Evolutionary conservation across 2,113 vertebrate species (phyloP).

Genomic region (Hystrix brachyura): DNA sequence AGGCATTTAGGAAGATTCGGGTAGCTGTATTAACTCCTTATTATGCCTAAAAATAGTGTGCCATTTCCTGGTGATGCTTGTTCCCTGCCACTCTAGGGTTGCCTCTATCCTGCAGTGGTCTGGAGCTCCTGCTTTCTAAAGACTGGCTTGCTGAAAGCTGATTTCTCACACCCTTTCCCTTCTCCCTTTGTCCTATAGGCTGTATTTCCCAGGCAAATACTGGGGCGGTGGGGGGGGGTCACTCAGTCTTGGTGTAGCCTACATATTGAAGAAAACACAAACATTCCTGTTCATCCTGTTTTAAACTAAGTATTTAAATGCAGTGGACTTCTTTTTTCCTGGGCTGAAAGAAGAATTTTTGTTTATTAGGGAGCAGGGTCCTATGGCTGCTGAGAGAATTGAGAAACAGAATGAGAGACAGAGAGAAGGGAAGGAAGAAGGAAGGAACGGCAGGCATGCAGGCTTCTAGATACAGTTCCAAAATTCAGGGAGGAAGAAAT

Average conservation of each 20-base stretch:
- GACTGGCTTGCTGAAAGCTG: conserved; percentile 48
- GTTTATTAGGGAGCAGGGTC: not conserved
- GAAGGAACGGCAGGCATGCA: not conserved
- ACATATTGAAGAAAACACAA: conserved; percentile 55
- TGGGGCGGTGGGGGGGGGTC: not conserved
- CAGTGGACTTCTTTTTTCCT: not conserved
- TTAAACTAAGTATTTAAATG: conserved; percentile 52
- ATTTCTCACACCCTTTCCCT: not conserved
- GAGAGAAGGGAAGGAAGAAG: not conserved
- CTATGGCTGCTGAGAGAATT: conserved; percentile 11
- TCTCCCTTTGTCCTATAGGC: not conserved
- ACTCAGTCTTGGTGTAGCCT: conserved; percentile 20
- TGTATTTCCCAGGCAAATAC: conserved; percentile 10
- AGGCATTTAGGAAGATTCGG: conserved; percentile 85
- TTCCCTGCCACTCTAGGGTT: conserved; percentile 75
- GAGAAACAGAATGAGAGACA: not conserved
- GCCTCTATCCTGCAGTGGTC: conserved; percentile 70
- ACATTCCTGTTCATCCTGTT: not conserved
- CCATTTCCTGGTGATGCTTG: conserved; percentile 87
- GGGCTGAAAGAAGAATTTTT: not conserved
- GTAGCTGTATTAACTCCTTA: conserved; percentile 85
- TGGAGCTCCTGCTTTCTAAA: conserved; percentile 64
- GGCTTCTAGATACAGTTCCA: not conserved
- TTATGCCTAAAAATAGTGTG: conserved; percentile 89
- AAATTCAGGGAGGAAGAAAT: not conserved